phyloP scores from a whole-genome alignment of 2,797 vertebrate genomes.

The Mycteria americana region DNA sequence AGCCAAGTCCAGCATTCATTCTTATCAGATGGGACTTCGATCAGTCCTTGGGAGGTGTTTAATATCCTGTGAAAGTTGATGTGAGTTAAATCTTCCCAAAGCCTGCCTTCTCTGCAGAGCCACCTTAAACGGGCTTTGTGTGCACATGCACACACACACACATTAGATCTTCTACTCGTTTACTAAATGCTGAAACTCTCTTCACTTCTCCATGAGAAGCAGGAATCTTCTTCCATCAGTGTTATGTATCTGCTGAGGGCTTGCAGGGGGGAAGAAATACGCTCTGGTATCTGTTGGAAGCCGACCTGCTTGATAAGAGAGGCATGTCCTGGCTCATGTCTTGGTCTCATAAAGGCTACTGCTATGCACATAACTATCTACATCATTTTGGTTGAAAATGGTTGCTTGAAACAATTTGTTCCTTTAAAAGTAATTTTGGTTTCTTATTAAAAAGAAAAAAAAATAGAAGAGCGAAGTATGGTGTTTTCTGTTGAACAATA shows the following conservation, averaged over 20 bases:
- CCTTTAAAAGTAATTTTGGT: conserved; percentile 43
- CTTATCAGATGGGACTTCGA: conserved; percentile 10
- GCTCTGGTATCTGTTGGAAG: background rate
- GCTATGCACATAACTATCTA: background rate
- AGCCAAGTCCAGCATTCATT: background rate
- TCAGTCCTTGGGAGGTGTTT: conserved; percentile 8
- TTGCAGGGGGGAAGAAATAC: background rate
- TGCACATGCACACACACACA: too few species aligned
- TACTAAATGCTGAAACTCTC: background rate
- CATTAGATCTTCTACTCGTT: background rate
- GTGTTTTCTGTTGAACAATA: conserved; percentile 49
- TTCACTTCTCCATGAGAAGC: background rate
- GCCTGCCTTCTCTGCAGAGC: background rate
- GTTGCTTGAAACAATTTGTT: conserved; percentile 36
- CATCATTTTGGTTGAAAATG: conserved; percentile 11
- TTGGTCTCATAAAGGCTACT: background rate
- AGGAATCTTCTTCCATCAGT: background rate
- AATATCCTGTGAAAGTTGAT: background rate
- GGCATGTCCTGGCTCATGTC: background rate
- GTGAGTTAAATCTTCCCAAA: background rate
- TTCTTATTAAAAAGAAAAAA: conserved; percentile 36
- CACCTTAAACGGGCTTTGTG: background rate
- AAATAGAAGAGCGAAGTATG: background rate
- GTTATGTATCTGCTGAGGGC: background rate
- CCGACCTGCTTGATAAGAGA: background rate